phyloP scores from a whole-genome alignment of 2,888 invertebrate genomes.

The Pristionchus arcanus region DNA sequence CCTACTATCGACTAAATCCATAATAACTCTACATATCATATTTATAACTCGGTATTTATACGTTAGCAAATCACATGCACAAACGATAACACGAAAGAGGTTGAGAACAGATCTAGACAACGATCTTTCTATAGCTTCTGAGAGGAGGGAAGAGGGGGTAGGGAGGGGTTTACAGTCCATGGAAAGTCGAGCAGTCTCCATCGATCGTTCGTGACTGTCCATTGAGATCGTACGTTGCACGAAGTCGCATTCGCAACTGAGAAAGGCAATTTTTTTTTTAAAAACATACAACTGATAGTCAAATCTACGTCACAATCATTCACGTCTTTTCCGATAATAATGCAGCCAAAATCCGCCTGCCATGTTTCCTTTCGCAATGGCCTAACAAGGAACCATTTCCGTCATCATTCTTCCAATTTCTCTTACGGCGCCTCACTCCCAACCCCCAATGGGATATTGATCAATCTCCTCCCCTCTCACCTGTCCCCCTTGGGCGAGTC shows the following conservation, averaged over 20 bases:
- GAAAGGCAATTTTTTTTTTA: constrained; percentile 42
- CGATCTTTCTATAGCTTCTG: background rate
- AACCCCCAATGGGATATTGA: too few relatives aligned
- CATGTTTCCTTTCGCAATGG: too few relatives aligned
- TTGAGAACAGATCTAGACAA: background rate
- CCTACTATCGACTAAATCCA: background rate
- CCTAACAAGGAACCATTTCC: too few relatives aligned
- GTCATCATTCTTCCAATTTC: too few relatives aligned
- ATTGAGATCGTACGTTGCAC: constrained; percentile 70
- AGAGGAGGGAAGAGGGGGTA: background rate
- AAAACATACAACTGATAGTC: too few relatives aligned
- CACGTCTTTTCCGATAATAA: too few relatives aligned
- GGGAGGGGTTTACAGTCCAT: constrained; percentile 63
- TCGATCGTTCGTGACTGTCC: constrained; percentile 67
- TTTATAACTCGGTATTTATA: constrained; percentile 3
- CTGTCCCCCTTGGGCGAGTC: constrained; percentile 46
- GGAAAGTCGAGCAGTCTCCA: constrained; percentile 72
- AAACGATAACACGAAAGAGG: background rate
- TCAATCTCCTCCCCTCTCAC: background rate
- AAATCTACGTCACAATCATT: too few relatives aligned
- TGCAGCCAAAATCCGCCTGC: too few relatives aligned
- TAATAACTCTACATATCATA: background rate
- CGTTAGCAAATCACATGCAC: background rate
- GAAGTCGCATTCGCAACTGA: constrained; percentile 76
- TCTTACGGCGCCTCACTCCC: too few relatives aligned